Percentiles rank a stretch among this genome's conserved stretches.
Evolutionary conservation across 2,888 invertebrate genomes (phyloP).

Genomic region (Agonopterix subpropinquella): DNA sequence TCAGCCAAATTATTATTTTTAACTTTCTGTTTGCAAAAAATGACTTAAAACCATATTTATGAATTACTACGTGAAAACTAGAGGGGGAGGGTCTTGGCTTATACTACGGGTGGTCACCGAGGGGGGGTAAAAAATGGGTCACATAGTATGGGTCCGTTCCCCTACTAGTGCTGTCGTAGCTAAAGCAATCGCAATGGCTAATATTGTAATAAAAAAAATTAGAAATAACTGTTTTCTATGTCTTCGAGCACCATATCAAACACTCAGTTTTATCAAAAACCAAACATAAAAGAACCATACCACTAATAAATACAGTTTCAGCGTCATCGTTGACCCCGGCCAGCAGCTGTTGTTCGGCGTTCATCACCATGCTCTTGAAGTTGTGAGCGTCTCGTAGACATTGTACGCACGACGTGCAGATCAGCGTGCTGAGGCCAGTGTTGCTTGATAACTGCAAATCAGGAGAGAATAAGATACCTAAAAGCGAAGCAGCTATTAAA

Average conservation of each 20-base stretch:
- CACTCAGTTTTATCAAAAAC: background rate
- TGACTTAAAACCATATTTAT: too few relatives aligned
- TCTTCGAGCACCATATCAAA: too few relatives aligned
- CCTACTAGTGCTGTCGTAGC: too few relatives aligned
- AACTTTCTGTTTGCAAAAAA: too few relatives aligned
- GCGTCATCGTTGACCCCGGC: constrained; percentile 24
- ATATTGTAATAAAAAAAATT: background rate
- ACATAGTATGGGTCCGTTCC: too few relatives aligned
- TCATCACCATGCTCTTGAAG: constrained; percentile 40
- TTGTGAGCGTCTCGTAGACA: constrained; percentile 38
- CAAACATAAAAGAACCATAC: constrained; percentile 17
- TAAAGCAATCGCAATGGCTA: background rate
- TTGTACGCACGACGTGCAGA: constrained; percentile 39
- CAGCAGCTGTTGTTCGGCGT: constrained; percentile 36
- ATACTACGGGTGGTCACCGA: too few relatives aligned
- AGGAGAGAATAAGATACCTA: background rate
- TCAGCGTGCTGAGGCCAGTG: constrained; percentile 24
- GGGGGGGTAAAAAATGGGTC: too few relatives aligned
- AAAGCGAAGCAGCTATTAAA: too few relatives aligned
- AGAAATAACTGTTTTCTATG: background rate
- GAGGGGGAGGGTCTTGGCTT: too few relatives aligned
- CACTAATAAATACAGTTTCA: constrained; percentile 36
- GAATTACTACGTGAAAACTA: too few relatives aligned
- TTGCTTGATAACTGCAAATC: constrained; percentile 45
- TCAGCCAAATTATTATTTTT: too few relatives aligned